These are phyloP conservation scores for Eupithecia vulgata DNA, from an alignment of 2,888 invertebrate genomes.

Conservation along the genomic window DNA sequence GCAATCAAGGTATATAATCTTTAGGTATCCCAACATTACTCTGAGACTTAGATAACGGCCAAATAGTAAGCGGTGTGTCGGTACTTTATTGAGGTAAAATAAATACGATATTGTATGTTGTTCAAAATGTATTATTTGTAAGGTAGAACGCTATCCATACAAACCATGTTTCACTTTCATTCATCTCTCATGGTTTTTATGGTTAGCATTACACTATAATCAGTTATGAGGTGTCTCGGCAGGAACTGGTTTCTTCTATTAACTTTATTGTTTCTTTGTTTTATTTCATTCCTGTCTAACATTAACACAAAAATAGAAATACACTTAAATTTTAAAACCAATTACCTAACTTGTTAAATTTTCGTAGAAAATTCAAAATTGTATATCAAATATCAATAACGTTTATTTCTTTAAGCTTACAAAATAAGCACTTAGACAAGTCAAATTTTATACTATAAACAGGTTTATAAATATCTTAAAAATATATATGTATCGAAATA, in stretches of 20 bases:
- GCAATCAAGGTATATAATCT: background rate
- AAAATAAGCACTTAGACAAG: no score
- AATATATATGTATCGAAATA: no score
- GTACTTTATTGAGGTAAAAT: slow-evolving; percentile 27
- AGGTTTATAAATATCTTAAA: no score
- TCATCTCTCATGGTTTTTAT: background rate
- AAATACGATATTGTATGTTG: slow-evolving; percentile 33
- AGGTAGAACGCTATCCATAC: slow-evolving; percentile 22
- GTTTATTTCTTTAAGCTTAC: no score
- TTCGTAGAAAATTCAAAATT: no score
- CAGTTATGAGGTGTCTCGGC: slow-evolving; percentile 24
- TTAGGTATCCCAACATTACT: slow-evolving; percentile 22
- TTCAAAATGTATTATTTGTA: slow-evolving; percentile 42
- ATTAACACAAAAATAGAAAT: background rate
- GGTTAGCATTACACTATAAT: background rate
- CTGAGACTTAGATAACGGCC: slow-evolving; percentile 31
- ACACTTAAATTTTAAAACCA: no score
- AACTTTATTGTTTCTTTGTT: background rate
- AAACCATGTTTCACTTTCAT: background rate
- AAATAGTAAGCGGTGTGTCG: slow-evolving; percentile 30
- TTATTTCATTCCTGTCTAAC: background rate
- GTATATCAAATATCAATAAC: no score
- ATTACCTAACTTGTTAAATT: no score
- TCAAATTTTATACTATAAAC: no score
- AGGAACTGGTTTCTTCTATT: slow-evolving; percentile 22